These are phyloP conservation scores for Aleiodes testaceus DNA, from an alignment of 2,888 invertebrate species.

Conservation along the genomic window DNA sequence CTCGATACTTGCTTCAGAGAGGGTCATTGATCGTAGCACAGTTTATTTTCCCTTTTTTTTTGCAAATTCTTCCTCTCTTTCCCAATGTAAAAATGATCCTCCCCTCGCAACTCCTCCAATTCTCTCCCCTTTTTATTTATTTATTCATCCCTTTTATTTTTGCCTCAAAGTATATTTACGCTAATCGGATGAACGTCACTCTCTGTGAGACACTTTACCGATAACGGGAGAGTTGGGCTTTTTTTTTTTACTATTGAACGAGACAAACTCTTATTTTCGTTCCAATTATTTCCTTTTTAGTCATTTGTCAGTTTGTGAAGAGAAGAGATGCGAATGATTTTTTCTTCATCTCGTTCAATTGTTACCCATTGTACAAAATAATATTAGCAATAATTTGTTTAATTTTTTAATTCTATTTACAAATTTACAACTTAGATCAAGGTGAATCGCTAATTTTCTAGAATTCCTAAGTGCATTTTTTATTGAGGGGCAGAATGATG, in stretches of 20 bases:
- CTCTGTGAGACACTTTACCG: slow-evolving; percentile 35
- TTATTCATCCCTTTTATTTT: slow-evolving; percentile 30
- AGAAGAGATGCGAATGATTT: too few species aligned
- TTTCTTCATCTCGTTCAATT: slow-evolving; percentile 13
- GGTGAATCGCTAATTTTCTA: slow-evolving; percentile 10
- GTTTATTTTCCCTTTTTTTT: neutral
- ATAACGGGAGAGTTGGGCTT: slow-evolving; percentile 31
- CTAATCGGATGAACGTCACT: slow-evolving; percentile 47
- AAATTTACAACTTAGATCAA: slow-evolving; percentile 17
- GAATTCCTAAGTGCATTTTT: slow-evolving; percentile 17
- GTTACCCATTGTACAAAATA: slow-evolving; percentile 18
- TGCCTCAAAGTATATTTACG: slow-evolving; percentile 44
- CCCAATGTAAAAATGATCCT: slow-evolving; percentile 33
- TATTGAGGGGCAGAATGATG: neutral
- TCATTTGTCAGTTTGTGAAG: slow-evolving; percentile 1
- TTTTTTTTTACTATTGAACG: slow-evolving; percentile 22
- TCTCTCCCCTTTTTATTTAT: neutral
- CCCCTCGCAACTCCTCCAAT: neutral
- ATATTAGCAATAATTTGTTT: slow-evolving; percentile 12
- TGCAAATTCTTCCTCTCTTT: neutral
- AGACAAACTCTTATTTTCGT: slow-evolving; percentile 2
- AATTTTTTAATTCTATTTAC: neutral
- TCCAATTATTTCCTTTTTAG: slow-evolving; percentile 1
- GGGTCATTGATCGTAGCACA: slow-evolving; percentile 35
- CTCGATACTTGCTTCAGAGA: slow-evolving; percentile 23